phyloP scores from a whole-genome alignment of 2,113 vertebrate genomes.

The Atractosteus spatula region DNA sequence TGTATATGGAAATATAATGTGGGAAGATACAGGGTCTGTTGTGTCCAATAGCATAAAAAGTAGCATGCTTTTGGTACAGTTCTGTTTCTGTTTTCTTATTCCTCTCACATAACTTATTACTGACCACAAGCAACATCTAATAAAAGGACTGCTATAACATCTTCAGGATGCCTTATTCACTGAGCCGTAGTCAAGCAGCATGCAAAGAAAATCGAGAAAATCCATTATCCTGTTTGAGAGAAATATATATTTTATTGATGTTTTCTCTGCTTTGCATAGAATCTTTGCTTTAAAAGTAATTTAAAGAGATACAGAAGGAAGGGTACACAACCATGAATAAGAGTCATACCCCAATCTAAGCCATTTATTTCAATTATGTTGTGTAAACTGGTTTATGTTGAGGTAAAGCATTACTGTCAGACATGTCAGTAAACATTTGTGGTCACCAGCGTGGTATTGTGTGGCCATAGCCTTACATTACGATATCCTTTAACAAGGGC shows the following conservation, averaged over 20 bases:
- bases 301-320: neutral
- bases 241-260: neutral
- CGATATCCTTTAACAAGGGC: no score
- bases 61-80: neutral
- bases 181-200: neutral
- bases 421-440: no score
- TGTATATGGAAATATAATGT: neutral
- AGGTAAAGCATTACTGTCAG: no score
- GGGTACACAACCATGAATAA: no score
- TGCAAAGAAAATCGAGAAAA: conserved; percentile 12
- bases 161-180: conserved; percentile 7
- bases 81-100: neutral
- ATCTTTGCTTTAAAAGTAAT: neutral
- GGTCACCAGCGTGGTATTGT: no score
- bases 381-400: no score
- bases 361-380: no score
- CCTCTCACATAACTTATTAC: conserved; percentile 15
- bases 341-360: no score
- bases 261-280: neutral
- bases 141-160: neutral
- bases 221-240: neutral
- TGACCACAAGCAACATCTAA: conserved; percentile 8
- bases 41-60: neutral
- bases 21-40: no score
- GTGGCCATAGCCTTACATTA: no score